Base-by-base conservation (phyloP, 2,888 invertebrate genomes). In the Hyposoter didymator region DNA sequence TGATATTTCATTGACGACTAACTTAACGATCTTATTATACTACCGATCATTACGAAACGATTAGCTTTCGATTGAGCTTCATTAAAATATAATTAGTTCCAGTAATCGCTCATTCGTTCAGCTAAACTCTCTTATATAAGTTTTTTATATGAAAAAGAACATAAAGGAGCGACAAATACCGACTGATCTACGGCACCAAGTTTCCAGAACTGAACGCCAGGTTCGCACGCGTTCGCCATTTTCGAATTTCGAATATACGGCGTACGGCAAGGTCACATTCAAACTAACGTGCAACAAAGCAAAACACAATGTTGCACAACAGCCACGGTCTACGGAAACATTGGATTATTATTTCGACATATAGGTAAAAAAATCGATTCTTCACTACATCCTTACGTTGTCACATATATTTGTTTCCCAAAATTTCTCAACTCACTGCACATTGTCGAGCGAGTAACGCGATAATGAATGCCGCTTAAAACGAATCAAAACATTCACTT, bases 211-310 rank as follows among this genome's bases (percentile, higher is more conserved):
- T 55, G 0, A 55, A 3, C 55, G 28, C 55, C 12, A 22, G 55
- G 55, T 55, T 55, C 55, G 55, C 55, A 55, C 12, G 7, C 39
- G 39, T 39, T 39, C 39, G 39, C 39, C 39, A 39, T 39, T 39
- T 39, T 39, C 22, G 12, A 22, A 12, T 55, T 55, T 55, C 22
- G 12, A 55, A 55, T 55, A 12, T 55, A 4, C 12, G 39, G 39
- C 39, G 39, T 39, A 39, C 39, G 55, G 2, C 55, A 55, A 55
- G 55, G 55, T 55, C 55, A 55, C 55, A 28, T 55, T 55, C 55
- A 55, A 55, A 55, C 55, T 22, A 22, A 55, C 28, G 28, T 28
- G 28, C 28, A 55, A 55, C 55, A 55, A 55, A 22, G 28, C 55
- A 55, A 55, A 55, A 55, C 55, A 10, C 22, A 55, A 55, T 22